Percentiles rank a stretch among this genome's conserved stretches.
Evolutionary conservation across 2,113 vertebrate species (phyloP).

Genomic region (Sterrhoptilus dennistouni): DNA sequence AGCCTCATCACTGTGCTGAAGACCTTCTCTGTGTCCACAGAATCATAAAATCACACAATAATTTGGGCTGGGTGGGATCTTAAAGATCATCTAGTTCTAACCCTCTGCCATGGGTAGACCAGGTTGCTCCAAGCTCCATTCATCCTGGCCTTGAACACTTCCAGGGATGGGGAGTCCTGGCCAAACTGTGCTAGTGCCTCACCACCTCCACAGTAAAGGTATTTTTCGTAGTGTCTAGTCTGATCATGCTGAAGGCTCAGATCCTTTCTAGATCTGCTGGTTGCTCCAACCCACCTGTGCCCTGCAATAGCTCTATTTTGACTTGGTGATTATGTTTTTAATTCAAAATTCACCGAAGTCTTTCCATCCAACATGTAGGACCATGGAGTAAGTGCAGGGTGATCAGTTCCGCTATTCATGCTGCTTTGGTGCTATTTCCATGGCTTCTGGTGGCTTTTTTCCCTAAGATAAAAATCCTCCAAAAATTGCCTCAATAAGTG

Average conservation of each 20-base stretch:
- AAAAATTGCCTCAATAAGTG: not conserved
- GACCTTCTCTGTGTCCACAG: not conserved
- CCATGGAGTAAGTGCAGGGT: not conserved
- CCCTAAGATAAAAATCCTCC: not conserved
- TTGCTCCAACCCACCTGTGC: not conserved
- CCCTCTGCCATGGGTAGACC: no score
- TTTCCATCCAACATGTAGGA: accelerated
- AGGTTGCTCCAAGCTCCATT: not conserved
- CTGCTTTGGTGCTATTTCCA: not conserved
- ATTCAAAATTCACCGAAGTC: not conserved
- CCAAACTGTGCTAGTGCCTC: not conserved
- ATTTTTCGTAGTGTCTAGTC: not conserved
- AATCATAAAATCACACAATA: not conserved
- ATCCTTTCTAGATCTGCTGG: not conserved
- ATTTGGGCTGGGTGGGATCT: not conserved
- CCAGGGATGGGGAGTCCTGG: not conserved
- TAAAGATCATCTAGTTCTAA: not conserved
- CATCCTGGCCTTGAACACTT: not conserved
- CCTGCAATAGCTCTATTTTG: not conserved
- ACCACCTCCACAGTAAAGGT: not conserved
- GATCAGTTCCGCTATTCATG: not conserved
- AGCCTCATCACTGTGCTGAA: not conserved
- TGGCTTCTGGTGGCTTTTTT: not conserved
- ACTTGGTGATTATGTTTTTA: not conserved
- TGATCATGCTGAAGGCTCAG: not conserved